These are phyloP conservation scores for Sebastes taczanowskii DNA, from an alignment of 2,797 vertebrate species.

Conservation along the genomic window DNA sequence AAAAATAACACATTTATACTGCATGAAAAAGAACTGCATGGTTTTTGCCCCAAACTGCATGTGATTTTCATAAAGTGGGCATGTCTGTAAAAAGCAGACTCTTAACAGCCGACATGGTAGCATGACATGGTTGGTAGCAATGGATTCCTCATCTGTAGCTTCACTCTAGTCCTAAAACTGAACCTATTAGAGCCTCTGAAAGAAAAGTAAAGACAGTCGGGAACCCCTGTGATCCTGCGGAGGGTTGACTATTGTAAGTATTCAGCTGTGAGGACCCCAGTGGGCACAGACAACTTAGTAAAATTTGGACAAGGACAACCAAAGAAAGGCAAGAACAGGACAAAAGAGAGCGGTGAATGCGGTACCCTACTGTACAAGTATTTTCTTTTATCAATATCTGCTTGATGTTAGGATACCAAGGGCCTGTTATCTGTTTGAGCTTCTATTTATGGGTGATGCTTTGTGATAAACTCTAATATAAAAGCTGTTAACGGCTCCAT, in stretches of 20 bases:
- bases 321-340: not conserved
- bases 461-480: not conserved
- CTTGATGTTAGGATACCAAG: not conserved
- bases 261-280: conserved; percentile 7
- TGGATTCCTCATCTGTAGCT: no score
- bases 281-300: not conserved
- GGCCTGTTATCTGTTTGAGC: not conserved
- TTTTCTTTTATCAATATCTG: not conserved
- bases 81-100: no score
- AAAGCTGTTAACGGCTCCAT: not conserved
- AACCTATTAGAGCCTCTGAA: no score
- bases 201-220: no score
- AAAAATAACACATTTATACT: no score
- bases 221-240: no score
- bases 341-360: not conserved
- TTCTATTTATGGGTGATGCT: not conserved
- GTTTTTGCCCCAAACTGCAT: no score
- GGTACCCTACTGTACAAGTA: not conserved
- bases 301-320: not conserved
- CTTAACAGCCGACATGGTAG: no score
- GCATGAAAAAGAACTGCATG: no score
- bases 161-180: no score
- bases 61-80: no score
- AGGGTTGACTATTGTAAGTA: not conserved
- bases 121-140: no score